phyloP scores from a whole-genome alignment of 1,140 invertebrate genomes.

The Dreissena polymorpha region DNA sequence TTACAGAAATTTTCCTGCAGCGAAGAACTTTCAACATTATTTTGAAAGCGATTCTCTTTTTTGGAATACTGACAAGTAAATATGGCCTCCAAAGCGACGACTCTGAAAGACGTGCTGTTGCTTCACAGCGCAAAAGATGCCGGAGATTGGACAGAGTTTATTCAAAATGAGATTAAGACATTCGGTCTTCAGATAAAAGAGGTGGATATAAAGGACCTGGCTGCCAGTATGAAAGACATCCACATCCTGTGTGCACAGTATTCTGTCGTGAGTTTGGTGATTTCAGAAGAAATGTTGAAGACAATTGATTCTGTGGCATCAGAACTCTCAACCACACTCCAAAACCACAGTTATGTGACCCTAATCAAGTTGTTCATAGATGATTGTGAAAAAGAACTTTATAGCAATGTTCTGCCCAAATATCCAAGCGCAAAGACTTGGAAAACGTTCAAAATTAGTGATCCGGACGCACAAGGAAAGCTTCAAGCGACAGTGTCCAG shows the following conservation, averaged over 20 bases:
- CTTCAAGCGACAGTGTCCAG: neutral
- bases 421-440: conserved; percentile 1
- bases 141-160: conserved; percentile 5
- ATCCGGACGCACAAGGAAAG: neutral
- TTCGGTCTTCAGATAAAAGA: neutral
- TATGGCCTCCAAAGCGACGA: neutral
- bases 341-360: conserved; percentile 1
- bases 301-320: neutral
- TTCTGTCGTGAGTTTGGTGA: conserved; percentile 13
- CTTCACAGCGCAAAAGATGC: conserved; percentile 18
- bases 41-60: too few species aligned
- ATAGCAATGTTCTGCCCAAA: neutral
- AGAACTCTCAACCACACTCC: neutral
- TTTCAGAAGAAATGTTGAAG: conserved; percentile 31
- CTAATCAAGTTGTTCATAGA: conserved; percentile 31
- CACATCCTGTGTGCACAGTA: neutral
- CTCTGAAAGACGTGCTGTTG: conserved; percentile 30
- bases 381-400: neutral
- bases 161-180: neutral
- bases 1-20: too few species aligned
- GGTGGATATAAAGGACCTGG: conserved; percentile 4
- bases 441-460: conserved; percentile 17
- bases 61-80: too few species aligned
- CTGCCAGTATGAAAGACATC: neutral
- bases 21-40: too few species aligned